These are phyloP conservation scores for Saccostrea cuccullata DNA, from an alignment of 1,140 invertebrate genomes.

Conservation along the genomic window DNA sequence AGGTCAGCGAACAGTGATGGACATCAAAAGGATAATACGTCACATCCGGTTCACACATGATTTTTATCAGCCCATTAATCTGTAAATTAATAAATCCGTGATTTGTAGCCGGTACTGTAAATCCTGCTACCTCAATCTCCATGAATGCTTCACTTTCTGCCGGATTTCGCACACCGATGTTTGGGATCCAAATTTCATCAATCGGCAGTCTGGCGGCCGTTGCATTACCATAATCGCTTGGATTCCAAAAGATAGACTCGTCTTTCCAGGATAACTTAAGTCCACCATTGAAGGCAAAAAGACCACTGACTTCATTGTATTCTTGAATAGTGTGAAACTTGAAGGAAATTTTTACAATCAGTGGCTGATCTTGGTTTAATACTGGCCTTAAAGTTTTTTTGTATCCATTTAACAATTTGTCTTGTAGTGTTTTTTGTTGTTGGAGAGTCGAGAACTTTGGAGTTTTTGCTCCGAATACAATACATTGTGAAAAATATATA, in stretches of 20 bases:
- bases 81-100: background rate
- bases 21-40: constrained; percentile 57
- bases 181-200: constrained; percentile 52
- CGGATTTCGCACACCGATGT: constrained; percentile 43
- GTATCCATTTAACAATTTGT: background rate
- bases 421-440: background rate
- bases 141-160: constrained; percentile 4
- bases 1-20: constrained; percentile 45
- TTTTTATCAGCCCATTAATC: constrained; percentile 24
- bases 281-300: constrained; percentile 20
- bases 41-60: constrained; percentile 52
- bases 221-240: constrained; percentile 82
- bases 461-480: background rate
- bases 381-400: background rate
- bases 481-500: background rate
- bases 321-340: background rate
- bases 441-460: background rate
- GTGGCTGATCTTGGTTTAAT: background rate
- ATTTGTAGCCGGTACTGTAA: constrained; percentile 23
- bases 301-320: background rate
- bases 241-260: constrained; percentile 77
- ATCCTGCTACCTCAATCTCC: background rate
- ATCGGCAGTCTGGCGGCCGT: constrained; percentile 8
- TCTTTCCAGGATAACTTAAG: constrained; percentile 48
- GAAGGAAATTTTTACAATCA: background rate